Conservation (phyloP, 1,140 invertebrate species). For the Bacillus rossius region DNA sequence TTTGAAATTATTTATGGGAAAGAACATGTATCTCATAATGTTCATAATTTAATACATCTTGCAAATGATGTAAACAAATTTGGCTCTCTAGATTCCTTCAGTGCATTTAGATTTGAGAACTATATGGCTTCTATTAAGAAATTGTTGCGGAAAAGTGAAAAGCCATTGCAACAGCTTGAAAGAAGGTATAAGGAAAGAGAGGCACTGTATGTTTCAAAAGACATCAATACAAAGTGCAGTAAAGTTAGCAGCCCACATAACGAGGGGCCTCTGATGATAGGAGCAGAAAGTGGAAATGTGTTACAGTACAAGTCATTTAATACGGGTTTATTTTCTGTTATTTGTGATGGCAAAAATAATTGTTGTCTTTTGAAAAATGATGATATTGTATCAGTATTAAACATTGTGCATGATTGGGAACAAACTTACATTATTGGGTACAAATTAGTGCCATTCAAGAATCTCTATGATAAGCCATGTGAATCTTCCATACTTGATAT, state of each 20-base stretch:
- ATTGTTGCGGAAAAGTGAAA: conserved; percentile 12
- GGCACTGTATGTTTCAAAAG: background rate
- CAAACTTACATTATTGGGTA: background rate
- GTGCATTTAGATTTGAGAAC: conserved; percentile 24
- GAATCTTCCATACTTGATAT: background rate
- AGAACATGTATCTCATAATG: conserved; percentile 17
- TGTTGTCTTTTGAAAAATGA: conserved; percentile 1
- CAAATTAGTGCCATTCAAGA: background rate
- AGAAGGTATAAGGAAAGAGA: background rate
- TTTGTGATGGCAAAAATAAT: conserved; percentile 4
- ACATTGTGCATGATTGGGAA: background rate
- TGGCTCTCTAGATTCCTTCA: conserved; percentile 18
- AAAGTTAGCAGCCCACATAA: background rate
- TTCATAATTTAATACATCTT: conserved; percentile 20
- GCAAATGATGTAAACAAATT: conserved; percentile 15
- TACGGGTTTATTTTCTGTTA: background rate
- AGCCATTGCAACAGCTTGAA: conserved; percentile 21
- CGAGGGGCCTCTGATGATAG: conserved; percentile 1
- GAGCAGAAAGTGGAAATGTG: background rate
- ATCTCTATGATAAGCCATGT: conserved; percentile 4
- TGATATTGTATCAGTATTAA: background rate
- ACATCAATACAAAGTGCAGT: background rate
- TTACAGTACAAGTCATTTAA: background rate
- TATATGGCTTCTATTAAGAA: conserved; percentile 17
- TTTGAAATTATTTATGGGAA: conserved; percentile 16